Conservation (phyloP, 2,797 vertebrate species). For the Tauraco hartlaubi region DNA sequence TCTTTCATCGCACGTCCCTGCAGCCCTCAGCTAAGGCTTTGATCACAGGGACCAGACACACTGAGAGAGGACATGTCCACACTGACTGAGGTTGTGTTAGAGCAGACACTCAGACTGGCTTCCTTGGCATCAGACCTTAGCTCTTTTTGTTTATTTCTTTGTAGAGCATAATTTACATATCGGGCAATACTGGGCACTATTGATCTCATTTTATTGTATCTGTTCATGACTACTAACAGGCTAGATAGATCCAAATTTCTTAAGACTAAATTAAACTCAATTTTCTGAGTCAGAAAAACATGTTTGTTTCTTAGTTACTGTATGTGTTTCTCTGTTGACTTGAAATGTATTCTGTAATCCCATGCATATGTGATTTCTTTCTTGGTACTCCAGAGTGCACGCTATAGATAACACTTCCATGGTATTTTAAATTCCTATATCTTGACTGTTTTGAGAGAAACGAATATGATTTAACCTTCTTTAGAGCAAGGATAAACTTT, state of each 20-base stretch:
- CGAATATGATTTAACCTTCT: conserved; percentile 73
- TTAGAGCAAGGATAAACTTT: conserved; percentile 75
- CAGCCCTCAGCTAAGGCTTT: not conserved
- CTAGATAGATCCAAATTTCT: conserved; percentile 31
- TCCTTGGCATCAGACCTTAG: not conserved
- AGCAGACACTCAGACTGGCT: not conserved
- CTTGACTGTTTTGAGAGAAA: conserved; percentile 73
- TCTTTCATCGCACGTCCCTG: not conserved
- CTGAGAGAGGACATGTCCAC: not conserved
- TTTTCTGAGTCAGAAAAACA: conserved; percentile 65
- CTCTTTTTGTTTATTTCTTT: not conserved
- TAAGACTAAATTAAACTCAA: conserved; percentile 56
- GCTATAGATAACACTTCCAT: conserved; percentile 74
- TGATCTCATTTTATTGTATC: not conserved
- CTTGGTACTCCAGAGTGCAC: conserved; percentile 65
- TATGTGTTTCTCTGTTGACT: conserved; percentile 64
- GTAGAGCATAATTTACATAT: not conserved
- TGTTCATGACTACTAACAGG: not conserved
- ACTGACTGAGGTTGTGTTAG: not conserved
- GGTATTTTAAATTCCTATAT: conserved; percentile 76
- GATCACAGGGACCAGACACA: not conserved
- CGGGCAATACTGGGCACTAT: not conserved
- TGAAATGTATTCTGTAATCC: conserved; percentile 71
- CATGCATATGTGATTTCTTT: conserved; percentile 73
- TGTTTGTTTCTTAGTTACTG: conserved; percentile 71